Percentiles rank a stretch among this genome's conserved stretches.
Evolutionary conservation across 2,888 invertebrate species (phyloP).

Genomic region (Chymomyza procnemis): DNA sequence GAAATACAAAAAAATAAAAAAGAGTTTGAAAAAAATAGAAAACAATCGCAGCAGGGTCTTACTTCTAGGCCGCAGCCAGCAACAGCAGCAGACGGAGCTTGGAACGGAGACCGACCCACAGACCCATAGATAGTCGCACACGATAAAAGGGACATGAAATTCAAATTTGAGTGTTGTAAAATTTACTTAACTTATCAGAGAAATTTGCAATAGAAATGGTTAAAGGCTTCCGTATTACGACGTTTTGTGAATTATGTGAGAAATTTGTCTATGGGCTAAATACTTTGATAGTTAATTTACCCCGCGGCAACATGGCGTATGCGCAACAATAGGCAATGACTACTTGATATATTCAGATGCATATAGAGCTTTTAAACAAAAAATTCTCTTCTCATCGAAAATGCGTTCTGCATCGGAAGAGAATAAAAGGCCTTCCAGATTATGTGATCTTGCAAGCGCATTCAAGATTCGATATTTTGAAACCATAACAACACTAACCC

Average conservation of each 20-base stretch:
- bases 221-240: conserved; percentile 71
- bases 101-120: not conserved
- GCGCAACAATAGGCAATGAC: conserved; percentile 25
- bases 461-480: not conserved
- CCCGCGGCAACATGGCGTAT: conserved; percentile 16
- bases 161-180: conserved; percentile 69
- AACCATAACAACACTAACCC: not conserved
- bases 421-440: too few relatives aligned
- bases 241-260: conserved; percentile 70
- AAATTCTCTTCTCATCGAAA: too few relatives aligned
- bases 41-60: conserved; percentile 19
- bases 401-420: too few relatives aligned
- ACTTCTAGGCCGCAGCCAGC: conserved; percentile 2
- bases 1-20: conserved; percentile 1
- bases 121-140: conserved; percentile 57
- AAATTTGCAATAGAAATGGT: conserved; percentile 47
- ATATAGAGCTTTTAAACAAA: too few relatives aligned
- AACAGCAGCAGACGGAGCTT: not conserved
- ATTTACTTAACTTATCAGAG: conserved; percentile 61
- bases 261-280: conserved; percentile 51
- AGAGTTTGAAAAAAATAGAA: not conserved
- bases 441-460: not conserved
- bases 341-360: too few relatives aligned
- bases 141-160: conserved; percentile 76
- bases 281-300: conserved; percentile 2